Evolutionary conservation across 2,888 invertebrate genomes (phyloP), one percentile per base, ranked within the genome.

Genomic region (Brenthis daphne): DNA sequence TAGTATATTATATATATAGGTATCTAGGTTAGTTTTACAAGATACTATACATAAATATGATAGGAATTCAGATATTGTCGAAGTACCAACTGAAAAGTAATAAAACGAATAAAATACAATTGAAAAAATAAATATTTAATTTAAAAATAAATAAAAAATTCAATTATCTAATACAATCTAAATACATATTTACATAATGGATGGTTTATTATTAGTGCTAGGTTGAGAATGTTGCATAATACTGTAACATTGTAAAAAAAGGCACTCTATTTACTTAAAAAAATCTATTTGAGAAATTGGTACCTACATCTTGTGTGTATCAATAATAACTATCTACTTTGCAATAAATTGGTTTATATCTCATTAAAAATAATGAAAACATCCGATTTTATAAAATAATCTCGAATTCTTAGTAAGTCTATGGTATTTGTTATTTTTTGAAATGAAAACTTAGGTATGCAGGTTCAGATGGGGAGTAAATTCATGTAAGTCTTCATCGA

Each of bases 161-260:
- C 0, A 33, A 56, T 48, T 50, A 48, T 50, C 29, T 60, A 60
- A 11, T 50, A 60, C 16, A 50, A 60, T 50, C 50, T 33, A 33
- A 50, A n/a, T 58, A 60, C n/a, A 50, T 29, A 60, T 50, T 60
- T 60, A 60, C 29, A 50, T 29, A 24, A 33, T 33, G 29, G 50
- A 60, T 60, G 33, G 6, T 50, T 37, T 6, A 57, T 57, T 43
- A 57, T 43, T 57, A 57, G 57, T 16, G 16, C 43, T 43, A 57
- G 16, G 16, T 50, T 50, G 16, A 68, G 77, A 82, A 81, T 82
- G 78, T 79, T 67, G 69, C 67, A 72, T 84, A 83, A 84, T 83
- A 83, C 83, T 84, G 82, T 71, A 69, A 67, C 65, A 63, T 60
- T 48, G 11, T 63, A 60, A 50, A 1, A 20, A 37, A 60, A 64